Percentiles rank a stretch among this genome's conserved stretches.
These are phyloP conservation scores for Drymonia ruficornis DNA, from an alignment of 2,888 invertebrate species.

Conservation along the genomic window DNA sequence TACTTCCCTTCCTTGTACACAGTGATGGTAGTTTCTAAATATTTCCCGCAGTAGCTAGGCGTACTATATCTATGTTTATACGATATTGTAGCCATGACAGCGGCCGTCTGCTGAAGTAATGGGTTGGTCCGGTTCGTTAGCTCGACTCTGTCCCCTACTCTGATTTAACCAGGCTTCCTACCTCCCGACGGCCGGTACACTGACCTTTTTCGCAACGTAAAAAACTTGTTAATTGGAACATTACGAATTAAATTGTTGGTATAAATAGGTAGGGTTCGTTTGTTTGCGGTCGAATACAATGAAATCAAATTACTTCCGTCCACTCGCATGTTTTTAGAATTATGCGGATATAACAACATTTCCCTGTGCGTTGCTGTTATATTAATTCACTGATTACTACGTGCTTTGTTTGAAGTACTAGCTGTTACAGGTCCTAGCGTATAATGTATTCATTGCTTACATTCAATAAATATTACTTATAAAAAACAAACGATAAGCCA, in stretches of 20 bases:
- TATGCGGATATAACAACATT: constrained; percentile 9
- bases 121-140: constrained; percentile 55
- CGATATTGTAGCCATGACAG: constrained; percentile 39
- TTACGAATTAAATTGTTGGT: constrained; percentile 20
- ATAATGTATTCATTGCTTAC: no score
- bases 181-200: constrained; percentile 16
- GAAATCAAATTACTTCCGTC: constrained; percentile 18
- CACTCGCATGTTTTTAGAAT: constrained; percentile 12
- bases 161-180: constrained; percentile 29
- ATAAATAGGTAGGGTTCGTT: constrained; percentile 11
- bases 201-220: constrained; percentile 22
- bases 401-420: neutral
- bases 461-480: no score
- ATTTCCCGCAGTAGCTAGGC: constrained; percentile 29
- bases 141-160: constrained; percentile 37
- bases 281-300: constrained; percentile 20
- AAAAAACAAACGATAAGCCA: no score
- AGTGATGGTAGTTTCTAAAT: constrained; percentile 25
- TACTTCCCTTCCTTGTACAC: constrained; percentile 13
- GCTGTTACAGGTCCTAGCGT: no score
- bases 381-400: constrained; percentile 6
- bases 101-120: constrained; percentile 48
- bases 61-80: constrained; percentile 26
- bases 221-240: constrained; percentile 31
- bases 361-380: constrained; percentile 9